A percentile compares a stretch with the other conserved stretches of the same genome.
Conservation (phyloP, 2,797 vertebrate genomes). For the Onychomys leucogaster region DNA sequence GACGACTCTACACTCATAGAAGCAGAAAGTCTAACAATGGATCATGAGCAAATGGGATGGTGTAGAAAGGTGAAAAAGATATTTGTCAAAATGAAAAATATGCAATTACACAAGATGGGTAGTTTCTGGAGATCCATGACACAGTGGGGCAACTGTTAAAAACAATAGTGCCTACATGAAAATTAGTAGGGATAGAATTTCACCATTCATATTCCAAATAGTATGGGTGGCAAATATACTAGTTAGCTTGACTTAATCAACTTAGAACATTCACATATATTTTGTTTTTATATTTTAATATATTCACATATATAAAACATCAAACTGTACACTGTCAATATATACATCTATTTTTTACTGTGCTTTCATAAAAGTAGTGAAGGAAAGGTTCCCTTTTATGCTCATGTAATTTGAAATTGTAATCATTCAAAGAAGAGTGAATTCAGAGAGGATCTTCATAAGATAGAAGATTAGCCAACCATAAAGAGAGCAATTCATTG, state of each 20-base stretch:
- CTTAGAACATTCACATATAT: not conserved
- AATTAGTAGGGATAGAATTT: not conserved
- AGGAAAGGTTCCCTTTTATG: too few species aligned
- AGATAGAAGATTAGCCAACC: not conserved
- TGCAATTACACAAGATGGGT: not conserved
- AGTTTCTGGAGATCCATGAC: not conserved
- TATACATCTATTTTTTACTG: not conserved
- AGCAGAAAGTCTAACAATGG: not conserved
- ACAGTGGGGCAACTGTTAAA: not conserved
- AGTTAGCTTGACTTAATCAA: not conserved
- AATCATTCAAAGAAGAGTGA: not conserved
- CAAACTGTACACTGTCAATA: not conserved
- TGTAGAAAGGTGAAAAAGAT: not conserved
- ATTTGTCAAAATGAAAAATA: not conserved
- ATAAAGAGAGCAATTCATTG: not conserved
- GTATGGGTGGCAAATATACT: not conserved
- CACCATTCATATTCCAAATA: not conserved
- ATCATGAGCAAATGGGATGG: not conserved
- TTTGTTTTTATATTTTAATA: not conserved
- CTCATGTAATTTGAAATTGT: not conserved
- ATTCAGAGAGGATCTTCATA: not conserved
- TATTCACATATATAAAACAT: not conserved
- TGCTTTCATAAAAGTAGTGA: not conserved
- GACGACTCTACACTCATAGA: not conserved
- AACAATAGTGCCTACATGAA: not conserved